Conservation (phyloP, 1,140 invertebrate genomes). For the Macrosteles quadrilineatus region DNA sequence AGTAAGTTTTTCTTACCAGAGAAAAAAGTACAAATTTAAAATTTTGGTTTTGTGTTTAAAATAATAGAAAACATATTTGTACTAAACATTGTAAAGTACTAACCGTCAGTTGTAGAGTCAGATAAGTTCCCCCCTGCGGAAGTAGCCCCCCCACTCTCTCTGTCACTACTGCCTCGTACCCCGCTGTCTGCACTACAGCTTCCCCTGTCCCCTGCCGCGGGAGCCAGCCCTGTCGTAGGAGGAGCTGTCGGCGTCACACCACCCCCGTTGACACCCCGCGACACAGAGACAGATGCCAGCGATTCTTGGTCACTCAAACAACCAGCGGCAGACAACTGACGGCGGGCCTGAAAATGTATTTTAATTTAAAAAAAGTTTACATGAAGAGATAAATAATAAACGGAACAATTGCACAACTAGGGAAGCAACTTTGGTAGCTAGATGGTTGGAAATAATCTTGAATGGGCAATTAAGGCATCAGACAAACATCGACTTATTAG, state of each 20-base stretch:
- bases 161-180: slow-evolving; percentile 77
- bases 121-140: slow-evolving; percentile 73
- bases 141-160: slow-evolving; percentile 70
- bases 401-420: no score
- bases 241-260: slow-evolving; percentile 49
- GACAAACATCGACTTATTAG: no score
- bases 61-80: no score
- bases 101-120: slow-evolving; percentile 75
- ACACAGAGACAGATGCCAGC: slow-evolving; percentile 60
- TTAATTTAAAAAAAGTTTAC: no score
- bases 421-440: no score
- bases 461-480: no score
- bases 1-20: no score
- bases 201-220: slow-evolving; percentile 67
- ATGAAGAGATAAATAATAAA: no score
- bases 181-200: slow-evolving; percentile 87
- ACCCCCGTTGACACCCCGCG: slow-evolving; percentile 45
- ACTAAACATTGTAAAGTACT: no score
- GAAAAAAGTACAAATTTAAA: no score
- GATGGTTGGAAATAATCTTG: no score
- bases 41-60: no score
- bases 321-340: slow-evolving; percentile 68
- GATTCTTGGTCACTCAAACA: slow-evolving; percentile 75
- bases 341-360: slow-evolving; percentile 57
- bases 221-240: slow-evolving; percentile 49